A percentile compares a stretch with the other conserved stretches of the same genome.
phyloP scores from a whole-genome alignment of 30 jellyfish, hydroid and myxozoan species.

The Aurelia coerulea region DNA sequence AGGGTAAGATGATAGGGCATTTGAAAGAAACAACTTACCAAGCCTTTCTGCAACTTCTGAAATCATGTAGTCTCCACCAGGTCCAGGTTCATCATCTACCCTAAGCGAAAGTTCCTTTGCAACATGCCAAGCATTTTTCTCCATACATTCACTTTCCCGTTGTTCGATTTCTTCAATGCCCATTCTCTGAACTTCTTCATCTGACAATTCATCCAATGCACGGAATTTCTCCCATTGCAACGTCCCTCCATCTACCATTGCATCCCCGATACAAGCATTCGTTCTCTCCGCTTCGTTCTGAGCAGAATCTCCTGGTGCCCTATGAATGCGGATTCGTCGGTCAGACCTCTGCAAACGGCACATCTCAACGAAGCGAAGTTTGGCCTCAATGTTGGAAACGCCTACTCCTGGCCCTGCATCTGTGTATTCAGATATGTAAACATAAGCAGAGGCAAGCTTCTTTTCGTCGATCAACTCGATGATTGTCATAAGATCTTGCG shows the following conservation, averaged over 20 bases:
- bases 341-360: background rate
- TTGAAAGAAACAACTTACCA: too few relatives aligned
- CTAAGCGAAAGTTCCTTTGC: constrained; percentile 1
- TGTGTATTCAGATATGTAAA: background rate
- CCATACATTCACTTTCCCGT: constrained; percentile 14
- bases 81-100: constrained; percentile 19
- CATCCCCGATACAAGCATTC: constrained; percentile 17
- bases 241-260: constrained; percentile 21
- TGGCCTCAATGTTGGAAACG: constrained; percentile 11
- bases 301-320: constrained; percentile 20
- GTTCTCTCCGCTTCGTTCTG: constrained; percentile 30
- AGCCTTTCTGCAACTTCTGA: background rate
- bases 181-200: background rate
- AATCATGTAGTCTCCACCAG: constrained; percentile 18
- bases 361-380: constrained; percentile 12
- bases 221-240: constrained; percentile 1
- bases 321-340: background rate
- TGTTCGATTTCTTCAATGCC: background rate
- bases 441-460: too few relatives aligned
- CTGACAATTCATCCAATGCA: constrained; percentile 2
- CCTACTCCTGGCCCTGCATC: constrained; percentile 47
- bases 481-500: too few relatives aligned
- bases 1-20: too few relatives aligned
- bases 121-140: constrained; percentile 10
- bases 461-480: too few relatives aligned